phyloP scores from a whole-genome alignment of 2,888 invertebrate species.

The Brachypalpus laphriformis region DNA sequence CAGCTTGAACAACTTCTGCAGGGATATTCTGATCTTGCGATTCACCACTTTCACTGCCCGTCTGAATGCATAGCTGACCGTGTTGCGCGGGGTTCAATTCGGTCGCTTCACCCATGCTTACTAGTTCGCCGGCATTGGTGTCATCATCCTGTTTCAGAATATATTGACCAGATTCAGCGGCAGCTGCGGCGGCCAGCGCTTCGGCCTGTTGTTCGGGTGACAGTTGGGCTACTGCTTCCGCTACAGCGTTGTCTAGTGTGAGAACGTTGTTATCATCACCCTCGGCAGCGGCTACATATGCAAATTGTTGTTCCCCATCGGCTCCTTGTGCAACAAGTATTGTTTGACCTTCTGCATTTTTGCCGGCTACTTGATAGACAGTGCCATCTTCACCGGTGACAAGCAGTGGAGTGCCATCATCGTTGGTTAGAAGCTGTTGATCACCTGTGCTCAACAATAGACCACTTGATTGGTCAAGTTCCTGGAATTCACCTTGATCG shows the following conservation, averaged over 20 bases:
- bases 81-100: conserved; percentile 76
- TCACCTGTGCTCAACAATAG: conserved; percentile 79
- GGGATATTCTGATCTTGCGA: conserved; percentile 90
- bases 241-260: conserved; percentile 82
- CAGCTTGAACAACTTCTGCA: conserved; percentile 93
- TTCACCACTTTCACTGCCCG: conserved; percentile 79
- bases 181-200: conserved; percentile 77
- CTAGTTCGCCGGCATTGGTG: conserved; percentile 75
- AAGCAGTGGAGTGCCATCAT: conserved; percentile 88
- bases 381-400: conserved; percentile 92
- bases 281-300: conserved; percentile 86
- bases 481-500: conserved; percentile 77
- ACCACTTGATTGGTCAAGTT: conserved; percentile 77
- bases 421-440: conserved; percentile 82
- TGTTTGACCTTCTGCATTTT: conserved; percentile 91
- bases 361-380: conserved; percentile 88
- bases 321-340: conserved; percentile 89
- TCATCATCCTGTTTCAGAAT: conserved; percentile 80
- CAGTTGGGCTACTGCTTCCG: conserved; percentile 81
- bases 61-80: conserved; percentile 77
- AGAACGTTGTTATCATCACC: conserved; percentile 84
- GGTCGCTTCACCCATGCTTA: conserved; percentile 78
- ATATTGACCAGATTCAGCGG: conserved; percentile 79
- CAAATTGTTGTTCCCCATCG: conserved; percentile 89
- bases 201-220: conserved; percentile 79